phyloP scores from a whole-genome alignment of 2,113 vertebrate species.

The mouse (Mus musculus) region DNA sequence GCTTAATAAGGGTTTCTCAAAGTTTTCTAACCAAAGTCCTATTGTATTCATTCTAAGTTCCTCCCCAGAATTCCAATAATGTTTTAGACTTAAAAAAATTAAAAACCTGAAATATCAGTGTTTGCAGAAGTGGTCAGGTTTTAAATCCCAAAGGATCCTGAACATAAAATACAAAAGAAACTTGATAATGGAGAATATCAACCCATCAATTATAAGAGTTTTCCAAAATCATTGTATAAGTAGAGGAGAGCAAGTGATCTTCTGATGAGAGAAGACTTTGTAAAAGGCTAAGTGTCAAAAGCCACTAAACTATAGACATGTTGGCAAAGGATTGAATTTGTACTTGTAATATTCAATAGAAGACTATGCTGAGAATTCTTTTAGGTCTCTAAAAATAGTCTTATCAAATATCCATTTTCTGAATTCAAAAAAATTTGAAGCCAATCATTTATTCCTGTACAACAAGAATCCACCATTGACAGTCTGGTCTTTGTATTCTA shows the following conservation, averaged over 20 bases:
- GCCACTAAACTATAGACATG: not conserved
- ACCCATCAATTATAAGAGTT: not conserved
- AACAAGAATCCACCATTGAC: conserved; percentile 6
- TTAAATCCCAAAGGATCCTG: not conserved
- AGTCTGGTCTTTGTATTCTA: not conserved
- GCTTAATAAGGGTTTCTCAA: not conserved
- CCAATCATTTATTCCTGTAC: not conserved
- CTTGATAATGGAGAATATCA: not conserved
- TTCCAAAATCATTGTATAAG: not conserved
- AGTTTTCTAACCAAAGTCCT: not conserved
- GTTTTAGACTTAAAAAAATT: not conserved
- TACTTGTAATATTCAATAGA: not conserved
- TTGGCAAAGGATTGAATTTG: not conserved
- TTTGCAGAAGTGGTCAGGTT: not conserved
- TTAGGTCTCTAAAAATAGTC: not conserved
- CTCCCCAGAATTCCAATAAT: not conserved
- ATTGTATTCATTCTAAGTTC: not conserved
- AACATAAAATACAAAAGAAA: conserved; percentile 22
- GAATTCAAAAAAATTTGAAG: not conserved
- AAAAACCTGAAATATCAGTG: not conserved
- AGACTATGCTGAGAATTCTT: not conserved
- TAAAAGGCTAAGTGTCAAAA: not conserved
- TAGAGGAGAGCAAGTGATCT: not conserved
- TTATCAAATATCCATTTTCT: not conserved
- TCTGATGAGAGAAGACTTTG: not conserved